Evolutionary conservation across 2,888 invertebrate species (phyloP), one percentile per base, ranked within the genome.

Genomic region (Helleia helle): DNA sequence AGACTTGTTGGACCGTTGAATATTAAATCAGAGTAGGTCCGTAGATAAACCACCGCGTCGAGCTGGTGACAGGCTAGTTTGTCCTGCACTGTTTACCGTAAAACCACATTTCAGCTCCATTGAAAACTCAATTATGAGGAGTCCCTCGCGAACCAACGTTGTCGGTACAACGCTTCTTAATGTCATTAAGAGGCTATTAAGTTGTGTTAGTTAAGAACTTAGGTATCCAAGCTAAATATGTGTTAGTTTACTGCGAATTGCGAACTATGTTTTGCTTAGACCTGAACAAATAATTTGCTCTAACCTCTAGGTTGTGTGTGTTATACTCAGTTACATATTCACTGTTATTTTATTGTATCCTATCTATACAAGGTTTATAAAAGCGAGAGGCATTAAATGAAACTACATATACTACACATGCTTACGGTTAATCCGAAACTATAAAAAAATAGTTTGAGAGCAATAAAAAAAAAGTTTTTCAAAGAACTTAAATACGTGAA

Each of bases 61-160:
- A 54, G 50, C 48, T 48, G 42, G 49, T 43, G 49, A 51, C 52
- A 44, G 42, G 42, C 56, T 52, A 61, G 59, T 58, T 63, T 55
- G 56, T 56, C 56, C 54, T 46, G 51, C 52, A 45, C 53, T 71
- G 65, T 71, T 71, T 68, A 59, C 62, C 53, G 53, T 58, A 52
- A 61, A 70, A 67, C 70, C 70, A 61, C 68, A 68, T 71, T 72
- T 69, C 63, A 59, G 62, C 62, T 63, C 55, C 60, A 65, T 66
- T 65, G 65, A 64, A 75, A 80, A 75, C 67, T 71, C 69, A 72
- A 73, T 74, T 75, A 74, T 59, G 62, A 58, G 52, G 51, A 55
- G 51, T 54, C 50, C 52, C 43, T 46, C 53, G 43, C 44, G 42
- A 47, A 47, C 46, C 50, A 48, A 56, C 49, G 52, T 55, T 41